A percentile compares a stretch with the other conserved stretches of the same genome.
phyloP scores from a whole-genome alignment of 2,888 invertebrate species.

The Fragum sueziense region DNA sequence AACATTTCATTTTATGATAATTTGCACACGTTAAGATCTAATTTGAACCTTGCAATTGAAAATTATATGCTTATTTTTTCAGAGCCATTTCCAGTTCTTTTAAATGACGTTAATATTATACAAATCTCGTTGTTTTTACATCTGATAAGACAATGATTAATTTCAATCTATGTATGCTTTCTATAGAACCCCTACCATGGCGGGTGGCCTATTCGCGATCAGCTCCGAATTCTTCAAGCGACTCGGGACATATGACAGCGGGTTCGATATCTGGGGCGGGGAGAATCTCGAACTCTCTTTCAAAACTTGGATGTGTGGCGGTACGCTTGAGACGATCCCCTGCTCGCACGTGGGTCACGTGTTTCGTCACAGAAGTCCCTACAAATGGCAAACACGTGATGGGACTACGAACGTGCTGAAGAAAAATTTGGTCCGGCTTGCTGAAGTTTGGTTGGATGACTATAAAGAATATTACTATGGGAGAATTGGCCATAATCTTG shows the following conservation, averaged over 20 bases:
- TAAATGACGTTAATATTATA: not conserved
- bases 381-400: conserved; percentile 84
- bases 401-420: conserved; percentile 89
- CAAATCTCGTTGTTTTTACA: not conserved
- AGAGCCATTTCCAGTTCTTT: too few relatives aligned
- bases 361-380: conserved; percentile 95
- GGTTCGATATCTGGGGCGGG: conserved; percentile 99
- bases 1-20: too few relatives aligned
- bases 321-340: conserved; percentile 93
- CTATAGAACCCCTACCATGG: conserved; percentile 74
- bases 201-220: conserved; percentile 96
- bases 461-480: conserved; percentile 84
- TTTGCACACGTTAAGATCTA: too few relatives aligned
- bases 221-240: conserved; percentile 92
- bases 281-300: conserved; percentile 99
- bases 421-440: conserved; percentile 94
- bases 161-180: not conserved
- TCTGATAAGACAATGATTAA: not conserved
- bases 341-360: conserved; percentile 98
- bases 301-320: conserved; percentile 99
- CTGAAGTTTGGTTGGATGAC: conserved; percentile 98
- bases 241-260: conserved; percentile 90
- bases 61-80: too few relatives aligned
- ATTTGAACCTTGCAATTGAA: too few relatives aligned
- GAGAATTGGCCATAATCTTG: conserved; percentile 59